Evolutionary conservation across 2,797 vertebrate genomes (phyloP), one percentile per base, ranked within the genome.

Genomic region (Siniperca scherzeri): DNA sequence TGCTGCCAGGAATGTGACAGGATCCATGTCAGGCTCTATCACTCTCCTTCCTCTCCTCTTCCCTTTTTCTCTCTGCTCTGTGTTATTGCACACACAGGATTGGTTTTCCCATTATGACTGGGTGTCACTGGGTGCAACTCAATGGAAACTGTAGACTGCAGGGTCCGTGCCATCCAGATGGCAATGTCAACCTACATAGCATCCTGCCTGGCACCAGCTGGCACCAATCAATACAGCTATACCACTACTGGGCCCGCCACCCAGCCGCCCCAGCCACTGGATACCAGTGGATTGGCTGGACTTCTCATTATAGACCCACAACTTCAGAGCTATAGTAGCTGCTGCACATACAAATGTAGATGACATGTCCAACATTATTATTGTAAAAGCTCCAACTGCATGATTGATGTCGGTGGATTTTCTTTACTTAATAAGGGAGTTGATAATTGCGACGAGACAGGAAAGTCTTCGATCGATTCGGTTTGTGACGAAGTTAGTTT

Each of bases 271-370:
- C 74, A 56, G 74, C 77, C 77, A 65, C 76, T 80, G 83, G 78
- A 88, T 90, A 85, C 71, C 88, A 84, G 42, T 2, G 62, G 38
- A 85, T 90, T 78, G 30, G 90, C 90, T 93, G 91, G 87, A 80
- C 91, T 93, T 90, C 79, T 90, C 91, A 89, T 94, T 86, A 94
- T 10, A 69, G 81, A 78, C 40, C 89, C 83, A 81, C 75, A 72
- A 78, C 68, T 83, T 81, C 75, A 85, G 78, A 79, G 71, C 76
- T 68, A 59, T 74, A 82, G 79, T 42, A 78, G 59, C 52, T 22
- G 17, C 67, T 79, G 73, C 27, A 59, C 77, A 53, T 77, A 80
- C 65, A 64, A 83, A 82, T 78, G 70, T 48, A 88, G 75, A 81
- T 68, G 85, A 89, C 89, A 86, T 85, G 81, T 82, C 85, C 84